These are phyloP conservation scores for Amia ocellicauda DNA, from an alignment of 2,113 vertebrate species.

Conservation along the genomic window DNA sequence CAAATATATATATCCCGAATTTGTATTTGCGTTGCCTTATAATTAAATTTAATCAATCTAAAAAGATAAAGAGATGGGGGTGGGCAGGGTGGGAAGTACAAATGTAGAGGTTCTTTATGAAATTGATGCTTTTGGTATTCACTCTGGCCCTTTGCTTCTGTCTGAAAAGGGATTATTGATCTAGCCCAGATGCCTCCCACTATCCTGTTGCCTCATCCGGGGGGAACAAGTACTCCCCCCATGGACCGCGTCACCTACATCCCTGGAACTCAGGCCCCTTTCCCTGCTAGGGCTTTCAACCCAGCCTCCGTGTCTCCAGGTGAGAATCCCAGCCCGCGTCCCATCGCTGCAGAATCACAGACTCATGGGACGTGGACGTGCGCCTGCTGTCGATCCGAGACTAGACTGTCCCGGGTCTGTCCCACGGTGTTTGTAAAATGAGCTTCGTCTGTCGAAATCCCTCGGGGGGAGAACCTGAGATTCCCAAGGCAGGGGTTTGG, in stretches of 20 bases:
- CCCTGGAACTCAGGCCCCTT: slow-evolving; percentile 89
- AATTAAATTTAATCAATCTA: no score
- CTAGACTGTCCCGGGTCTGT: no score
- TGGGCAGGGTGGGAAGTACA: background rate
- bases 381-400: no score
- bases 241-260: slow-evolving; percentile 97
- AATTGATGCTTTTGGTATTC: slow-evolving; percentile 60
- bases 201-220: slow-evolving; percentile 96
- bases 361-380: no score
- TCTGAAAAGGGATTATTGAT: slow-evolving; percentile 95
- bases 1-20: no score
- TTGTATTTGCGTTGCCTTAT: background rate
- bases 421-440: no score
- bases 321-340: slow-evolving; percentile 57
- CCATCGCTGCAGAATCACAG: slow-evolving; percentile 26
- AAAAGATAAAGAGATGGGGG: background rate
- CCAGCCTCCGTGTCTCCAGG: slow-evolving; percentile 93
- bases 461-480: no score
- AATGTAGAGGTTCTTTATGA: slow-evolving; percentile 23
- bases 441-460: no score
- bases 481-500: no score
- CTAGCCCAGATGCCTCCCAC: slow-evolving; percentile 97
- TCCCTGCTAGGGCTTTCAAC: slow-evolving; percentile 92
- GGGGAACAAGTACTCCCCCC: slow-evolving; percentile 88
- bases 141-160: slow-evolving; percentile 73